Conservation (phyloP, 2,797 vertebrate species). For the Vespertilio murinus region DNA sequence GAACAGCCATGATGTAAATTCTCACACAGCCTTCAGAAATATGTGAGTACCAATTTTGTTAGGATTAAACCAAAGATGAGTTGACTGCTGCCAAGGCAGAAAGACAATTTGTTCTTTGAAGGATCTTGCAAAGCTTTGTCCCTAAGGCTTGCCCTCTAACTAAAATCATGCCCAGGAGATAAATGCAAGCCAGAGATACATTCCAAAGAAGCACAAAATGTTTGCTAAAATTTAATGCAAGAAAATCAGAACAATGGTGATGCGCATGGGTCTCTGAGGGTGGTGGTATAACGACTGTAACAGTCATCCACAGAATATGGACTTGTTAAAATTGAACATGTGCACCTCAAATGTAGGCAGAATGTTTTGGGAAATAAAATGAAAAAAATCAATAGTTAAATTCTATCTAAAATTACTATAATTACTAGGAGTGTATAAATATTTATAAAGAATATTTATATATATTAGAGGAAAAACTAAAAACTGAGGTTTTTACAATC, state of each 20-base stretch:
- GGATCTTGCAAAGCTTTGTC: slow-evolving; percentile 52
- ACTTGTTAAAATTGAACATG: background rate
- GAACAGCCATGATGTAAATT: slow-evolving; percentile 62
- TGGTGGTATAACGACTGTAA: background rate
- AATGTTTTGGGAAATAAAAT: background rate
- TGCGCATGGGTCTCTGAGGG: background rate
- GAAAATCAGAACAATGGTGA: background rate
- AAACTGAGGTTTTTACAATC: background rate
- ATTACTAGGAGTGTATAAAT: background rate
- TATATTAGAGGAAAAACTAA: background rate
- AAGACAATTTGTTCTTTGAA: slow-evolving; percentile 65
- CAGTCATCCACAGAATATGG: background rate
- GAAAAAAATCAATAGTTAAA: background rate
- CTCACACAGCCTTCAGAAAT: slow-evolving; percentile 65
- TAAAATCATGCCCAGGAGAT: slow-evolving; percentile 49
- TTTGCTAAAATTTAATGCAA: slow-evolving; percentile 63
- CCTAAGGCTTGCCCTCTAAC: slow-evolving; percentile 57
- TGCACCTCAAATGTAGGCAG: background rate
- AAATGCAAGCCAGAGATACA: slow-evolving; percentile 6
- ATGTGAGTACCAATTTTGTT: slow-evolving; percentile 50
- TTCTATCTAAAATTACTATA: background rate
- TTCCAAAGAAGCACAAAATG: slow-evolving; percentile 4
- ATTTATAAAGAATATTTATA: background rate
- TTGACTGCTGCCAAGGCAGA: slow-evolving; percentile 29
- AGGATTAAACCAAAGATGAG: slow-evolving; percentile 61